Base-by-base conservation (phyloP, 2,888 invertebrate genomes). In the Agrochola litura region DNA sequence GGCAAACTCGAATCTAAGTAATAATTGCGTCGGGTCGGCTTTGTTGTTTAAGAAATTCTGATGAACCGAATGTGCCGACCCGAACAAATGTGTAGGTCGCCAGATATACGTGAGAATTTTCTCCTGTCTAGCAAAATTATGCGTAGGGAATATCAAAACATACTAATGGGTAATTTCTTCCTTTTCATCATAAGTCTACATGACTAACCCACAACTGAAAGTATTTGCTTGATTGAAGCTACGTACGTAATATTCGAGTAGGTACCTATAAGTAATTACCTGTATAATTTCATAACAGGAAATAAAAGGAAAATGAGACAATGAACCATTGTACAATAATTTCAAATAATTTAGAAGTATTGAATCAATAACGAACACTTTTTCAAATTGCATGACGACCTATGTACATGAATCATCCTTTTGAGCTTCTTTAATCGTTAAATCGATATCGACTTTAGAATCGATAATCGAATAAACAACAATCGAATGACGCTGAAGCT, bases 181-280 rank as follows among this genome's bases (percentile, higher is more conserved):
- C 12, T 0, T 37, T 19, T 75, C 25, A n/a, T 52, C n/a, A 61
- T 30, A 30, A 10, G 2, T 46, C 2, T 9, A 22, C 25, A 8
- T 25, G 2, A 25, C 37, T 6, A 25, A 74, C 74, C 14, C 58
- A 58, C 74, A 46, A 37, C 46, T 74, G 1, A 16, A 60, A n/a
- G 5, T 25, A 68, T 54, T 77, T 52, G 77, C 52, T 76, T 64
- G 64, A 37, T 77, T 19, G 52, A 22, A 30, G 0, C 9, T 43
- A 30, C 14, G 5, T 43, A n/a, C 14, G 2, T n/a, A 43, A 25
- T 76, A 43, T 9, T 30, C 6, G 22, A 16, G 22, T 41, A 49
- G 25, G 10, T 19, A 14, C 2, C 2, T 1, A 30, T 25, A 43
- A 9, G 76, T 52, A 43, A 43, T 43, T 74, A 16, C 25, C 1